These are phyloP conservation scores for Harmothoe impar DNA, from an alignment of 2,888 invertebrate species.

Conservation along the genomic window DNA sequence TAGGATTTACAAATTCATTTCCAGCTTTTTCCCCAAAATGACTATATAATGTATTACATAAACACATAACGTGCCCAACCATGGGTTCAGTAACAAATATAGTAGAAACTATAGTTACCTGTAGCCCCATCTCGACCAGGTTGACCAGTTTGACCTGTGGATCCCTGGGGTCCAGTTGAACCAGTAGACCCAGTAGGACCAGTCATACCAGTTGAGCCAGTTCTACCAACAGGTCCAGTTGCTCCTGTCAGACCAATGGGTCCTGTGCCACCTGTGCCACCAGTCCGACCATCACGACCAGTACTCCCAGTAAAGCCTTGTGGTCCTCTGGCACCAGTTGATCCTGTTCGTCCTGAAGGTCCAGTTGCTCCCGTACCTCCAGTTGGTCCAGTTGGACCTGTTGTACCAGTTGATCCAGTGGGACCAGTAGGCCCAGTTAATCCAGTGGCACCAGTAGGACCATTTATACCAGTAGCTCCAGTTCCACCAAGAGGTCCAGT, in stretches of 20 bases:
- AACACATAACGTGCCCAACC: too few species aligned
- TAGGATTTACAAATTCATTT: too few species aligned
- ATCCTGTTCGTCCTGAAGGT: conserved; percentile 47
- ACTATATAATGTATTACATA: too few species aligned
- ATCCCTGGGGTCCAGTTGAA: not conserved
- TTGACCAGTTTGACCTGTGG: conserved; percentile 58
- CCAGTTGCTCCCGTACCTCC: conserved; percentile 60
- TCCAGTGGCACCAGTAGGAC: conserved; percentile 50
- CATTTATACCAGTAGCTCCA: conserved; percentile 49
- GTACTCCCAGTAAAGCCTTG: conserved; percentile 38
- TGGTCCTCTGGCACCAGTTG: conserved; percentile 10
- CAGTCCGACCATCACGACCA: conserved; percentile 50
- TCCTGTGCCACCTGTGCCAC: conserved; percentile 49
- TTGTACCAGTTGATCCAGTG: conserved; percentile 49
- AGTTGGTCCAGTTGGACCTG: conserved; percentile 42
- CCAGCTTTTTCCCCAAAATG: too few species aligned
- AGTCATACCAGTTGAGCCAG: conserved; percentile 28
- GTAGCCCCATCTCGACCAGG: conserved; percentile 57
- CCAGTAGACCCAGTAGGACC: conserved; percentile 60
- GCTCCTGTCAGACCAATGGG: conserved; percentile 48
- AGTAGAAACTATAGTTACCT: not conserved
- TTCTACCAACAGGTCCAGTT: conserved; percentile 59
- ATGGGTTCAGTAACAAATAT: too few species aligned
- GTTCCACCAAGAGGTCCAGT: conserved; percentile 56
- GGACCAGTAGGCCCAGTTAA: conserved; percentile 42